Base-by-base conservation (phyloP, 2,888 invertebrate species). In the Cheilosia soror region DNA sequence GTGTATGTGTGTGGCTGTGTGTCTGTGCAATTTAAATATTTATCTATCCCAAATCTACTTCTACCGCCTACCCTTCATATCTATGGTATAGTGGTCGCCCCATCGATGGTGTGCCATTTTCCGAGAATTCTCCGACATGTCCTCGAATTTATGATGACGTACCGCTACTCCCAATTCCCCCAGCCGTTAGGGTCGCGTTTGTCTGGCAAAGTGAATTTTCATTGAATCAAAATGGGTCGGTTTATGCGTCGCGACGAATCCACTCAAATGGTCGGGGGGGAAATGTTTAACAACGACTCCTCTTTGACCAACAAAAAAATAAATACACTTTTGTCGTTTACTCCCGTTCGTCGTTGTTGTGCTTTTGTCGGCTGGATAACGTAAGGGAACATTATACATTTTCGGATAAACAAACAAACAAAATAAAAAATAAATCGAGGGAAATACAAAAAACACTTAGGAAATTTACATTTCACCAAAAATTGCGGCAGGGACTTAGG, bases 1-100 rank as follows among this genome's bases (percentile, higher is more conserved):
- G 42, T n/a, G 47, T 47, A 6, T 47, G 42, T 7, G 47, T 15
- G 42, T 13, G 13, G n/a, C n/a, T 20, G 20, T 20, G 20, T 0
- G 20, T 20, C 20, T 20, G 20, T 3, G 11, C 1, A 6, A 47
- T 47, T 47, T 15, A 47, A 47, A 47, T 47, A 20, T 47, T 47
- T 47, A 47, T 47, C 47, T 20, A 47, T 47, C 47, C 47, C 15
- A 47, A 47, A 47, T 47, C 47, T 15, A 47, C 20, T 15, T 20
- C 7, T 3, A 2, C 1, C 3, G 40, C 9, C 20, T 20, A 20
- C 7, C 7, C 6, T 7, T 40, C 40, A 11, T 40, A 40, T 40
- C 40, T 9, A 40, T 40, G 9, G 11, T 20, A 20, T 2, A 20
- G 20, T 20, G 2, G 20, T 20, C 9, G 11, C 40, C 40, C 40